Base-by-base conservation (phyloP, 2,888 invertebrate species). In the Hoplodrina blanda region DNA sequence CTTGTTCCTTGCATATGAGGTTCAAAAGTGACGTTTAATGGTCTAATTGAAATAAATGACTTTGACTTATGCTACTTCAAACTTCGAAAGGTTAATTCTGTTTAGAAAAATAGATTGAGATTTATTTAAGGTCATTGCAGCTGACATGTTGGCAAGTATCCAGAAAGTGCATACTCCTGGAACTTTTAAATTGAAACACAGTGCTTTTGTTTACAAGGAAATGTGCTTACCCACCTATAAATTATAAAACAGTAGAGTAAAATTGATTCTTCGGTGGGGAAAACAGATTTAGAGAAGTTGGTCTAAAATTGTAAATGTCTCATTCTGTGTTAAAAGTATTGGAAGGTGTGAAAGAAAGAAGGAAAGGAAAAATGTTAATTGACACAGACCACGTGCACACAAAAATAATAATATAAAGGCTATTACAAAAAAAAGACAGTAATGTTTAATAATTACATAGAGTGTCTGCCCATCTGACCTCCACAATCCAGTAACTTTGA, bases 121-220 rank as follows among this genome's bases (percentile, higher is more conserved):
- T 57, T 37, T 33, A 61, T 46, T 44, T 41, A 30, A 49, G 30
- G 41, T 61, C 73, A 53, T 52, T 19, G 20, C 19, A 61, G 72
- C 17, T 33, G 60, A 53, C 56, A 44, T 25, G 0, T 19, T 78
- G 73, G 79, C 79, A 56, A n/a, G 15, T 19, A 63, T 56, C 75
- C 75, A 78, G 52, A 11, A 60, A 78, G 25, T 44, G 44, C 63
- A 33, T 17, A 52, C 56, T 53, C 46, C 56, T 70, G 56, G 15
- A 11, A 52, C 49, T 61, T 78, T 60, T 61, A 53, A 73, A 75
- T 61, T 73, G 61, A 73, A 61, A 78, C 10, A 49, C 37, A 61
- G 5, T 56, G 17, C 0, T 30, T 61, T 41, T 61, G 25, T 61
- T 62, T 65, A 65, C 5, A 2, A 49, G 44, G 25, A 57, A 76